phyloP scores from a whole-genome alignment of 1,140 invertebrate species.

The Brachionus sp. region DNA sequence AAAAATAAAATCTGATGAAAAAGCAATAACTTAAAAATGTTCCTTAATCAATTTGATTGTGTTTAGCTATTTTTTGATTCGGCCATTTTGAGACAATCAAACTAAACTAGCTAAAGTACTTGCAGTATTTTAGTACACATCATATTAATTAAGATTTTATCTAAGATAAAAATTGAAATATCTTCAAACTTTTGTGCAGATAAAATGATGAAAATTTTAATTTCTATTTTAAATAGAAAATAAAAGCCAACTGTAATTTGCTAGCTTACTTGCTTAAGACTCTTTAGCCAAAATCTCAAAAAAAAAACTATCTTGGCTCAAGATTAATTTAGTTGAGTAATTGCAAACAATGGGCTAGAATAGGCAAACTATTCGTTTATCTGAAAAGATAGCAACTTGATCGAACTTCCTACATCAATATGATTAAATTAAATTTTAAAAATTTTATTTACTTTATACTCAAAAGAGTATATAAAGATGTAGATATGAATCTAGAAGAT shows the following conservation, averaged over 20 bases:
- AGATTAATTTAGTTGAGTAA: constrained; percentile 29
- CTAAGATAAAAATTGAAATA: neutral
- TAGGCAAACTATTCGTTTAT: constrained; percentile 4
- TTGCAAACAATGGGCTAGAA: neutral
- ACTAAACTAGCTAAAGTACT: neutral
- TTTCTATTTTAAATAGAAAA: neutral
- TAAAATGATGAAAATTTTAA: neutral
- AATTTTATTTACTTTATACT: neutral
- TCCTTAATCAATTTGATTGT: neutral
- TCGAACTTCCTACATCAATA: neutral
- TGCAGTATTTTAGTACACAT: neutral
- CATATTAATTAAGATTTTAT: neutral
- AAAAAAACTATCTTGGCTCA: neutral
- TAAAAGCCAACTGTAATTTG: neutral
- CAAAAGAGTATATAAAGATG: neutral
- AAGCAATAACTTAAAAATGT: neutral
- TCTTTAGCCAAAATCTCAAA: neutral
- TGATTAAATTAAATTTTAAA: neutral
- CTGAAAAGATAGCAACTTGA: neutral
- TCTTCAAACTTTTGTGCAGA: neutral
- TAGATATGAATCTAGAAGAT: neutral
- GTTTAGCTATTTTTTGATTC: neutral
- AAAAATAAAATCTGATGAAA: neutral
- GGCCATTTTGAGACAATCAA: neutral
- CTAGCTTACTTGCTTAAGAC: neutral